Percentiles rank a stretch among this genome's conserved stretches.
phyloP scores from a whole-genome alignment of 2,888 invertebrate genomes.

The Ophion slaviceki region DNA sequence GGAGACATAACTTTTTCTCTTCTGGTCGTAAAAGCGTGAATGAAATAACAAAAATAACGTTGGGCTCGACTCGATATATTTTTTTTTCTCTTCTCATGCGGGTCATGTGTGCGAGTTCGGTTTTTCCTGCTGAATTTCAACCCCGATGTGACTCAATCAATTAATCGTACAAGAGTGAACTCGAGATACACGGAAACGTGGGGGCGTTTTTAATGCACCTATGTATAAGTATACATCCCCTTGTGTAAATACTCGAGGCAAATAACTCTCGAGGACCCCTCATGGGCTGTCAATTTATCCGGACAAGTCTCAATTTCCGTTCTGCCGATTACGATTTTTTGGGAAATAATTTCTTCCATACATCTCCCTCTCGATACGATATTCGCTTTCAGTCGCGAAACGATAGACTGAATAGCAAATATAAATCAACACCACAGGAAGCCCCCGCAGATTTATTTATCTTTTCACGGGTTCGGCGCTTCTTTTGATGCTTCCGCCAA shows the following conservation, averaged over 20 bases:
- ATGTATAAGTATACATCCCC: neutral
- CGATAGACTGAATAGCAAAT: neutral
- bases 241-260: neutral
- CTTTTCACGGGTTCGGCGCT: neutral
- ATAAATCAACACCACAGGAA: neutral
- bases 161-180: slow-evolving; percentile 39
- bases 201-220: neutral
- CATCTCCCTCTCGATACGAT: neutral
- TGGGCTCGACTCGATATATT: neutral
- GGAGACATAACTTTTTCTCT: slow-evolving; percentile 20
- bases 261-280: neutral
- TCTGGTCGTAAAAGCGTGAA: slow-evolving; percentile 27
- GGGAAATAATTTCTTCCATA: neutral
- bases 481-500: neutral
- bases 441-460: neutral
- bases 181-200: neutral
- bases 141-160: slow-evolving; percentile 49
- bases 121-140: slow-evolving; percentile 8
- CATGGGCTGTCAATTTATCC: neutral
- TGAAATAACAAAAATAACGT: slow-evolving; percentile 5
- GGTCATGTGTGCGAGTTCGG: slow-evolving; percentile 21
- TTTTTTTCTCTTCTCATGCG: slow-evolving; percentile 52
- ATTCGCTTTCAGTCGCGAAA: neutral
- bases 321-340: neutral
- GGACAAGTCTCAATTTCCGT: neutral